Evolutionary conservation across 2,888 invertebrate species (phyloP).

Genomic region (Phytoseiulus persimilis): DNA sequence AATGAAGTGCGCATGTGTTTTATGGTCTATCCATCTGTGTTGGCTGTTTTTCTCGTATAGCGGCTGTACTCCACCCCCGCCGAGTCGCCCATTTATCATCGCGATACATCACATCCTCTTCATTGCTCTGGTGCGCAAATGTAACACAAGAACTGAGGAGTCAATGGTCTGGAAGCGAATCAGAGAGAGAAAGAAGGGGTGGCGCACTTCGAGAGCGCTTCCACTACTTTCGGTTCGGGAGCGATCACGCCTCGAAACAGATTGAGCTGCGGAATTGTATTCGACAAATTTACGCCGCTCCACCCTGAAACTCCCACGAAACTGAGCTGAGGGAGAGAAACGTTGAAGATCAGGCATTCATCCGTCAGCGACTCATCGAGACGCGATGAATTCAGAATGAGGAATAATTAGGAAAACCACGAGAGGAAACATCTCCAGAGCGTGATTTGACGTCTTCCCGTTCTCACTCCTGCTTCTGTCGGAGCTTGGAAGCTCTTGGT

Average conservation of each 20-base stretch:
- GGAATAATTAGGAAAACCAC: too few relatives aligned
- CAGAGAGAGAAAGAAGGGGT: not conserved
- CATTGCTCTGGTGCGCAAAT: not conserved
- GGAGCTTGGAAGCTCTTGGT: too few relatives aligned
- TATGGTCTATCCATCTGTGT: not conserved
- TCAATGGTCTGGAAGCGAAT: not conserved
- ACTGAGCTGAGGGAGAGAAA: not conserved
- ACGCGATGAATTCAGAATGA: too few relatives aligned
- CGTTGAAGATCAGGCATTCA: too few relatives aligned
- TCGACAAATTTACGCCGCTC: not conserved
- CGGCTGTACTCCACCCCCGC: not conserved
- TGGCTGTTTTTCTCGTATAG: not conserved
- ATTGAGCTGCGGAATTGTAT: not conserved
- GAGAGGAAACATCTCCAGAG: too few relatives aligned
- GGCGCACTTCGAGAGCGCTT: not conserved
- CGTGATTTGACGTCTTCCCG: too few relatives aligned
- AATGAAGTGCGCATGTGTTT: not conserved
- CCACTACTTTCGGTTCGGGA: not conserved
- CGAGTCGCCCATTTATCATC: not conserved
- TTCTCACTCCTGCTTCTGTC: too few relatives aligned
- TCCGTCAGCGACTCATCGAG: too few relatives aligned
- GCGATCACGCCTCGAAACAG: not conserved
- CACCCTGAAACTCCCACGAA: not conserved
- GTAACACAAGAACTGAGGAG: not conserved
- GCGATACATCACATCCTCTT: not conserved